Evolutionary conservation across 2,113 vertebrate species (phyloP).

Genomic region (Tympanuchus pallidicinctus): DNA sequence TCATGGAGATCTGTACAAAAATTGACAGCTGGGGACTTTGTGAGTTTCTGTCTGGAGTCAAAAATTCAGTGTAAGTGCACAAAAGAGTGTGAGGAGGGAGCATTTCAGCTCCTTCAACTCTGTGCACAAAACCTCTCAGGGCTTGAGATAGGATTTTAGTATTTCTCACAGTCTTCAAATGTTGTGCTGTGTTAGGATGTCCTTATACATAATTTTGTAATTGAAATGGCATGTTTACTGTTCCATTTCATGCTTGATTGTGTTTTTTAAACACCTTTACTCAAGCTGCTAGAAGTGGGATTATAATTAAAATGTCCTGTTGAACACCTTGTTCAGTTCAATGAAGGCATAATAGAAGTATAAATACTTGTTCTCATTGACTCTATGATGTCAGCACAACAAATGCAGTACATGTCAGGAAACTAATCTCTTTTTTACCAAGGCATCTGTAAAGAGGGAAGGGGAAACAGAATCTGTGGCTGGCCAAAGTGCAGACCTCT

Average conservation of each 20-base stretch:
- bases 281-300: conserved; percentile 54
- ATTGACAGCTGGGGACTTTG: conserved; percentile 24
- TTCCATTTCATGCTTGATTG: conserved; percentile 74
- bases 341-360: conserved; percentile 70
- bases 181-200: conserved; percentile 56
- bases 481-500: not conserved
- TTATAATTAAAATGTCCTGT: conserved; percentile 73
- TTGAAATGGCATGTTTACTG: conserved; percentile 70
- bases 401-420: conserved; percentile 40
- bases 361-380: conserved; percentile 72
- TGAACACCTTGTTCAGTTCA: conserved; percentile 77
- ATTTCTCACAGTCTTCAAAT: conserved; percentile 39
- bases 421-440: conserved; percentile 34
- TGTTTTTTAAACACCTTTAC: conserved; percentile 72
- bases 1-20: conserved; percentile 63
- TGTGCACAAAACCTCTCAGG: not conserved
- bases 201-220: conserved; percentile 68
- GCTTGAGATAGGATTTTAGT: conserved; percentile 43
- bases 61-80: conserved; percentile 23
- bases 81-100: conserved; percentile 36
- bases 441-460: not conserved
- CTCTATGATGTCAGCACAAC: conserved; percentile 67
- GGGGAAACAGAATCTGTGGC: not conserved
- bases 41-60: conserved; percentile 41
- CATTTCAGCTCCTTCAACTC: conserved; percentile 19